These are phyloP conservation scores for Noctua janthe DNA, from an alignment of 2,888 invertebrate species.

Conservation along the genomic window DNA sequence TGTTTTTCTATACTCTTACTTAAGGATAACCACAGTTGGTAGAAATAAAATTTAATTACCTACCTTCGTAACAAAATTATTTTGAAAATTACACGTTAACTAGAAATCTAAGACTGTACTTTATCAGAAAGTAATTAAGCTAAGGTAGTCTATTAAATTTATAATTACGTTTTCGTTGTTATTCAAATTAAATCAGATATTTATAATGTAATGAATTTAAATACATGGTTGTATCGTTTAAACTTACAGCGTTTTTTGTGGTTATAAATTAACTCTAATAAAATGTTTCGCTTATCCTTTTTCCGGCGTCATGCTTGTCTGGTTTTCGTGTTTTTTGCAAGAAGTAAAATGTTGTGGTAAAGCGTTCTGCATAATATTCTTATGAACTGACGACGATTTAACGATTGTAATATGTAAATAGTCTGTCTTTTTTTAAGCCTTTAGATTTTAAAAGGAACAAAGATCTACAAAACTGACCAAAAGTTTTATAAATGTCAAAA, in stretches of 20 bases:
- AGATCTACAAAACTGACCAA: neutral
- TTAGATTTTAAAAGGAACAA: neutral
- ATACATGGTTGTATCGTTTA: constrained; percentile 39
- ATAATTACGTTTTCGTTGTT: constrained; percentile 8
- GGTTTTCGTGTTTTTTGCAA: constrained; percentile 48
- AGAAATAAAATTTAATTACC: neutral
- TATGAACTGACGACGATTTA: constrained; percentile 2
- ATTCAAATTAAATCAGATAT: constrained; percentile 24
- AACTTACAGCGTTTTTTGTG: constrained; percentile 30
- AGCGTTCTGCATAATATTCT: constrained; percentile 29
- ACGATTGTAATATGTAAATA: constrained; percentile 20
- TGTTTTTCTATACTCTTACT: neutral
- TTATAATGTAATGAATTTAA: constrained; percentile 21
- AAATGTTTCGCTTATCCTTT: constrained; percentile 42
- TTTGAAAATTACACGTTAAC: neutral
- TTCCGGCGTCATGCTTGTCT: constrained; percentile 41
- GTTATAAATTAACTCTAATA: constrained; percentile 44
- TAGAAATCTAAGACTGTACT: constrained; percentile 4
- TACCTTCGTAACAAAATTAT: neutral
- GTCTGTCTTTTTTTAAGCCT: constrained; percentile 3
- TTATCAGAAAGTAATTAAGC: constrained; percentile 1
- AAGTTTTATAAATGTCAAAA: no score
- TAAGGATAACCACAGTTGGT: neutral
- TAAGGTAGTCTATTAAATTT: neutral
- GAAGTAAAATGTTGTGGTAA: constrained; percentile 35